Base-by-base conservation (phyloP, 2,888 invertebrate genomes). In the Petrolisthes manimaculis region DNA sequence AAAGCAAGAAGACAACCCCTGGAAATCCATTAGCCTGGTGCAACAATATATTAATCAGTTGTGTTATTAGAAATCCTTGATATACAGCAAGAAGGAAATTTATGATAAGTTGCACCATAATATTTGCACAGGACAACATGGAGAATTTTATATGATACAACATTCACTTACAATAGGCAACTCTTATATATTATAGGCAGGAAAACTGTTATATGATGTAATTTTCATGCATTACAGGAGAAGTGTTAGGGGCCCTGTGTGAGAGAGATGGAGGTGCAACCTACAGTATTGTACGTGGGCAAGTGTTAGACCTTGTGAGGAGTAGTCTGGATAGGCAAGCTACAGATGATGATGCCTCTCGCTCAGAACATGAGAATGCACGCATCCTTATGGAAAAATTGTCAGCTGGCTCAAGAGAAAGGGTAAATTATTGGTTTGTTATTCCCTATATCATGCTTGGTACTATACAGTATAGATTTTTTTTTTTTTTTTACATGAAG, bases 241-340 rank as follows among this genome's bases (percentile, higher is more conserved):
- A 89, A 55, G 84, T 90, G 69, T 74, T 90, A 24, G 90, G 90
- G 6, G 84, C 87, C 24, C 81, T 90, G 71, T 90, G 90, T 77
- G 74, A 84, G 14, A 56, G 83, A 56, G 90, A 90, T 83, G 86
- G 83, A n/a, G 89, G 90, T 3, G 83, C 81, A 24, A 89, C 90
- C 12, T 90, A 88, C 55, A 53, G 67, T 6, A 61, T 71, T 8
- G 82, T 85, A 37, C 87, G 80, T 54, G 18, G 71, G 37, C 37
- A 71, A 8, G 78, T 90, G 8, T 37, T 90, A 69, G 85, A 82
- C 12, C 67, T 90, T 53, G 83, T 90, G 14, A 77, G 74, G 21
- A 89, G 77, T 55, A 90, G 89, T 67, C 69, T 90, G 69, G 90
- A 90, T 37, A n/a, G 90, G 21, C 74, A 89, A 78, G 71, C 81